phyloP scores from a whole-genome alignment of 2,797 vertebrate species.

The Pipistrellus nathusii region DNA sequence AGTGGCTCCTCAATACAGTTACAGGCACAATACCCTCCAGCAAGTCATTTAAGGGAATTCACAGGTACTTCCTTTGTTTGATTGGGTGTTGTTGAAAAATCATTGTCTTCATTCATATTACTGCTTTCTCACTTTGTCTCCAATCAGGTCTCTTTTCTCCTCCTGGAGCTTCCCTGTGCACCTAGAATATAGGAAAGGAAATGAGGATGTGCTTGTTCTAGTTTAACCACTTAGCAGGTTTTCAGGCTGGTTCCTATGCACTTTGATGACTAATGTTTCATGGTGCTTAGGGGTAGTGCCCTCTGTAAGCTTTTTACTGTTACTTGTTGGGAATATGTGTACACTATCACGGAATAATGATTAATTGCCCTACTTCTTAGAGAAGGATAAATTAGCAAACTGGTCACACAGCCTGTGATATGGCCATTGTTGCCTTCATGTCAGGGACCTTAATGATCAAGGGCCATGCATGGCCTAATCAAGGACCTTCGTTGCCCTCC shows the following conservation, averaged over 20 bases:
- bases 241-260: slow-evolving; percentile 56
- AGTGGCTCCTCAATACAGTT: slow-evolving; percentile 68
- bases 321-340: slow-evolving; percentile 74
- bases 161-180: slow-evolving; percentile 54
- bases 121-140: slow-evolving; percentile 75
- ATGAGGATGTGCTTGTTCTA: not conserved
- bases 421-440: slow-evolving; percentile 79
- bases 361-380: slow-evolving; percentile 82
- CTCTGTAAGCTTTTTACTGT: slow-evolving; percentile 71
- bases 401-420: slow-evolving; percentile 80
- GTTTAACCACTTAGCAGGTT: slow-evolving; percentile 77
- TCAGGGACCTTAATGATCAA: slow-evolving; percentile 80
- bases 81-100: slow-evolving; percentile 80
- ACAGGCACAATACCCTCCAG: slow-evolving; percentile 61
- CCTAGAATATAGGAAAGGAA: slow-evolving; percentile 72
- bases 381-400: slow-evolving; percentile 82
- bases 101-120: slow-evolving; percentile 45
- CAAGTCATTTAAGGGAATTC: slow-evolving; percentile 70
- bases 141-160: slow-evolving; percentile 50
- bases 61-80: slow-evolving; percentile 77
- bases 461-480: not conserved
- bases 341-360: slow-evolving; percentile 81
- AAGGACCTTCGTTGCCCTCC: not conserved
- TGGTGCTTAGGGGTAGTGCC: slow-evolving; percentile 73
- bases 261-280: slow-evolving; percentile 83